Evolutionary conservation across 2,888 invertebrate genomes (phyloP).

Genomic region (Exocentrus adspersus): DNA sequence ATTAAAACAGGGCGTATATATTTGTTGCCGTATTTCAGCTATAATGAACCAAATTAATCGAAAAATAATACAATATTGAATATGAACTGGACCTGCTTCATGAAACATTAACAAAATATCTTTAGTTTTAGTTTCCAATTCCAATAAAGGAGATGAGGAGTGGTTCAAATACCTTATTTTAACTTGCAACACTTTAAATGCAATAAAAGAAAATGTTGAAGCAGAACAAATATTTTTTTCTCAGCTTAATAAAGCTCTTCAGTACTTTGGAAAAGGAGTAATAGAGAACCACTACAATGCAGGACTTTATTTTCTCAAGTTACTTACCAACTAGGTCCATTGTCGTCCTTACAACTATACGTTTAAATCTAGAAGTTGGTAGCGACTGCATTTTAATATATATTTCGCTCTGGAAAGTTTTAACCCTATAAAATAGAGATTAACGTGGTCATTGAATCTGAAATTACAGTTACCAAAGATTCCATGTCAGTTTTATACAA

Average conservation of each 20-base stretch:
- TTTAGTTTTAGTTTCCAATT: too few species aligned
- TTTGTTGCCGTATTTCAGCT: neutral
- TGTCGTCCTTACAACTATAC: slow-evolving; percentile 70
- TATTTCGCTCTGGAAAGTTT: slow-evolving; percentile 57
- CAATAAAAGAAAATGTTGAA: neutral
- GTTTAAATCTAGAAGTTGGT: slow-evolving; percentile 68
- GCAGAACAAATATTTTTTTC: neutral
- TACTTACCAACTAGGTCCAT: slow-evolving; percentile 71
- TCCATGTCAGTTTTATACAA: slow-evolving; percentile 11
- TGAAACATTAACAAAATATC: neutral
- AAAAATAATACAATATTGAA: neutral
- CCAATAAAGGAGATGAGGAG: too few species aligned
- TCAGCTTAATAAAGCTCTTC: neutral
- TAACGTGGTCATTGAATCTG: slow-evolving; percentile 21
- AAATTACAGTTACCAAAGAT: slow-evolving; percentile 23
- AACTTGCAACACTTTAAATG: too few species aligned
- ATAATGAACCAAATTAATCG: neutral
- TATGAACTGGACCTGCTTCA: neutral
- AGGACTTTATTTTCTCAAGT: slow-evolving; percentile 22
- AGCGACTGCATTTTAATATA: slow-evolving; percentile 66
- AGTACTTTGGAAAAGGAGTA: neutral
- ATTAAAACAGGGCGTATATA: neutral
- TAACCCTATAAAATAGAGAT: slow-evolving; percentile 36
- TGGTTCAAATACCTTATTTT: too few species aligned
- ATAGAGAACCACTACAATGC: too few species aligned